These are phyloP conservation scores for Lobophora halterata DNA, from an alignment of 2,888 invertebrate species.

Conservation along the genomic window DNA sequence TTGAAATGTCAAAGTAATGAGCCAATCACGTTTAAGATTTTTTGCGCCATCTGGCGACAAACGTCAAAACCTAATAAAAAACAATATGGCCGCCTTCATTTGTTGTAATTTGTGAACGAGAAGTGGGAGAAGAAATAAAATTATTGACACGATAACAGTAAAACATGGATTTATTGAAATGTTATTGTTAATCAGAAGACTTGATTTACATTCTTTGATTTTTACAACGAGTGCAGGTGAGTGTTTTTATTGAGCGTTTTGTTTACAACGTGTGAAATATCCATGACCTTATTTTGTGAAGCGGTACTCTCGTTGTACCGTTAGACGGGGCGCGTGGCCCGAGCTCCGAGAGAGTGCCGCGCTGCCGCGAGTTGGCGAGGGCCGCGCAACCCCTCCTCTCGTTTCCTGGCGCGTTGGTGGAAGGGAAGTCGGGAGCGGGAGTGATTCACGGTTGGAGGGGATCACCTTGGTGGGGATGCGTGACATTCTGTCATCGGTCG, in stretches of 20 bases:
- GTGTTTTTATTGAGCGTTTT: constrained; percentile 41
- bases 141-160: constrained; percentile 36
- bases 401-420: constrained; percentile 71
- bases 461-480: constrained; percentile 80
- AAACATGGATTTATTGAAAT: constrained; percentile 28
- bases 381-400: constrained; percentile 72
- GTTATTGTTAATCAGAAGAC: constrained; percentile 20
- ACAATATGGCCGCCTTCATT: constrained; percentile 71
- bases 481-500: constrained; percentile 62
- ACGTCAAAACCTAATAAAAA: constrained; percentile 48
- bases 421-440: constrained; percentile 78
- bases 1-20: not conserved
- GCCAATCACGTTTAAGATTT: constrained; percentile 46
- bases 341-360: constrained; percentile 60
- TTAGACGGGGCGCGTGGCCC: constrained; percentile 73
- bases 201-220: constrained; percentile 10
- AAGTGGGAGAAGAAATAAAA: constrained; percentile 47
- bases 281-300: constrained; percentile 75
- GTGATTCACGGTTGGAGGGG: constrained; percentile 79
- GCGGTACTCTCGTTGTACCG: constrained; percentile 74
- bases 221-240: constrained; percentile 41
- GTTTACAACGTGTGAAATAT: constrained; percentile 61
- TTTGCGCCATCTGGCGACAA: constrained; percentile 63
- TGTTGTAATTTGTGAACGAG: constrained; percentile 59
- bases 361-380: constrained; percentile 45